Percentiles rank a stretch among this genome's conserved stretches.
phyloP scores from a whole-genome alignment of 64 coral and sea anemone genomes.

The Orbicella faveolata region DNA sequence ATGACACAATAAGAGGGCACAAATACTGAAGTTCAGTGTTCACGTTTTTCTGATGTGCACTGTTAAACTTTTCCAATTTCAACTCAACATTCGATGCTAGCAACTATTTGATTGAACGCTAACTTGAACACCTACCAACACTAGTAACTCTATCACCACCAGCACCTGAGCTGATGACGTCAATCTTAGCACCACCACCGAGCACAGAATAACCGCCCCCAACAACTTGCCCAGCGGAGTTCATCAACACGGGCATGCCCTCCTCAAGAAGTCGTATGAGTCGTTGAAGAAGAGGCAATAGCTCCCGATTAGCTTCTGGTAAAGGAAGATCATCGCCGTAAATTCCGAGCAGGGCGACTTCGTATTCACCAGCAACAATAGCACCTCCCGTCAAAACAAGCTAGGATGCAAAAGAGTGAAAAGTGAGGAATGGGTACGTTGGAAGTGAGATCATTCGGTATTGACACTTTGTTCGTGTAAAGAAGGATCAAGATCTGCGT shows the following conservation, averaged over 20 bases:
- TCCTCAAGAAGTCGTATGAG: constrained; percentile 91
- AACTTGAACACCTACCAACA: background rate
- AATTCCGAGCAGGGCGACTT: constrained; percentile 66
- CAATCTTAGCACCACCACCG: constrained; percentile 48
- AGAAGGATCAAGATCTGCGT: too few relatives aligned
- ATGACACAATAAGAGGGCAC: too few relatives aligned
- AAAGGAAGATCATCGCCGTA: constrained; percentile 94
- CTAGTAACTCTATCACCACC: constrained; percentile 21
- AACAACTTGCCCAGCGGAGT: constrained; percentile 78
- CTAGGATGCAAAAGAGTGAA: constrained; percentile 29
- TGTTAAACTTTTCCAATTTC: too few relatives aligned
- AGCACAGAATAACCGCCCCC: constrained; percentile 58
- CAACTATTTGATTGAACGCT: too few relatives aligned
- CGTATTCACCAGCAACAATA: constrained; percentile 80
- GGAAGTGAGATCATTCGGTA: too few relatives aligned
- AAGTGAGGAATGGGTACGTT: background rate
- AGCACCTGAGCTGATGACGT: constrained; percentile 1
- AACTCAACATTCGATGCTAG: too few relatives aligned
- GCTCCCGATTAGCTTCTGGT: constrained; percentile 81
- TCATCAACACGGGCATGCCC: constrained; percentile 68
- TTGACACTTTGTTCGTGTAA: too few relatives aligned
- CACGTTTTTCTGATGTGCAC: too few relatives aligned
- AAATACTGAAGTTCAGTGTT: too few relatives aligned
- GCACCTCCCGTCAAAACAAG: constrained; percentile 78
- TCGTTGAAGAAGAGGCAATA: constrained; percentile 91